phyloP scores from a whole-genome alignment of 2,113 vertebrate genomes.

The Hemiprocne comata region DNA sequence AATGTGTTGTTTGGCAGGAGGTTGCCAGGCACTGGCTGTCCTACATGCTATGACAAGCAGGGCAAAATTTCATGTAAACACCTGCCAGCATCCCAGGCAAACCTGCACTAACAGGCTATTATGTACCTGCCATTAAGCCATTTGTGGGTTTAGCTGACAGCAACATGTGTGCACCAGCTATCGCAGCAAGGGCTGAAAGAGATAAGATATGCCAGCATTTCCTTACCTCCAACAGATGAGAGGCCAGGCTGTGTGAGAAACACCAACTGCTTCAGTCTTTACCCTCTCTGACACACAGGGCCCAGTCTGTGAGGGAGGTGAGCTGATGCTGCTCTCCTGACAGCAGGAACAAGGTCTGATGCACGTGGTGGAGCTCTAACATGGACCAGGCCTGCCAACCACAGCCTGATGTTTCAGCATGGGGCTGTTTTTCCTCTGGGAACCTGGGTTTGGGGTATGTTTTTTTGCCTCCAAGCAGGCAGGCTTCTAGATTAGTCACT shows the following conservation, averaged over 20 bases:
- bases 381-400: background rate
- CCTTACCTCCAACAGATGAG: background rate
- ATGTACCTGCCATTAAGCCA: slow-evolving; percentile 68
- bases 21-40: slow-evolving; percentile 78
- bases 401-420: background rate
- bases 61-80: slow-evolving; percentile 71
- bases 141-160: slow-evolving; percentile 66
- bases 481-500: background rate
- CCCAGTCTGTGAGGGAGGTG: background rate
- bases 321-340: background rate
- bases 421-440: background rate
- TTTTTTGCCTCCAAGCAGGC: background rate
- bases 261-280: background rate
- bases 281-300: background rate
- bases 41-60: slow-evolving; percentile 46
- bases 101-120: slow-evolving; percentile 59
- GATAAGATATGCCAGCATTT: background rate
- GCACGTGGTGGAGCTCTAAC: rapidly evolving
- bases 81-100: slow-evolving; percentile 72
- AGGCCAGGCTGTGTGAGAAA: slow-evolving; percentile 1
- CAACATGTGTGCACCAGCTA: background rate
- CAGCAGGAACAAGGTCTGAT: rapidly evolving
- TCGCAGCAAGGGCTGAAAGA: background rate
- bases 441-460: background rate
- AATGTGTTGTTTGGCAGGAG: slow-evolving; percentile 55